A percentile compares a stretch with the other conserved stretches of the same genome.
These are phyloP conservation scores for Chrysomela aeneicollis DNA, from an alignment of 2,888 invertebrate species.

Conservation along the genomic window DNA sequence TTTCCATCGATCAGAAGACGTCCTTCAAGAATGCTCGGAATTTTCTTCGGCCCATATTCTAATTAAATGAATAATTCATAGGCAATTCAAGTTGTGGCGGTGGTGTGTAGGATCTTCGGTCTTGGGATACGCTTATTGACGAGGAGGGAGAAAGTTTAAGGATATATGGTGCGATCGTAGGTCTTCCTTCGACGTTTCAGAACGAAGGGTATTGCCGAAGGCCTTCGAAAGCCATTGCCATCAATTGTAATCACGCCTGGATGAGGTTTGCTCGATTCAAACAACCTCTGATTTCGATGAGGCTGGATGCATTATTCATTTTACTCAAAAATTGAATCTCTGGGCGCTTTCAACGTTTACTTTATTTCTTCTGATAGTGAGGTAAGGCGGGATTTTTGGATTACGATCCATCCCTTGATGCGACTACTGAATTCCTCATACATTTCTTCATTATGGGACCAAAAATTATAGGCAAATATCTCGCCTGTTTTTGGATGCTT, in stretches of 20 bases:
- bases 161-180: conserved; percentile 16
- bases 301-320: not conserved
- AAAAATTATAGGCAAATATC: too few relatives aligned
- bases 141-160: conserved; percentile 6
- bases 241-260: not conserved
- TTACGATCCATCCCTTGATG: too few relatives aligned
- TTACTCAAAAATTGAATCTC: not conserved
- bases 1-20: not conserved
- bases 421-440: too few relatives aligned
- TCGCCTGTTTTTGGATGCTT: too few relatives aligned
- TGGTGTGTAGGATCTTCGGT: conserved; percentile 11
- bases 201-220: not conserved
- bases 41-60: conserved; percentile 34
- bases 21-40: not conserved
- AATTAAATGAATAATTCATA: conserved; percentile 42
- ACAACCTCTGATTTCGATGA: not conserved
- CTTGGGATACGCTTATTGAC: conserved; percentile 5
- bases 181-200: conserved; percentile 4
- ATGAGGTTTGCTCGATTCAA: not conserved
- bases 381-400: too few relatives aligned
- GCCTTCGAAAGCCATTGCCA: not conserved
- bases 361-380: too few relatives aligned
- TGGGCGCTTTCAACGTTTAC: too few relatives aligned
- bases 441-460: too few relatives aligned
- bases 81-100: conserved; percentile 33